Evolutionary conservation across 1,140 invertebrate genomes (phyloP).

Genomic region (Thaumetopoea pityocampa): DNA sequence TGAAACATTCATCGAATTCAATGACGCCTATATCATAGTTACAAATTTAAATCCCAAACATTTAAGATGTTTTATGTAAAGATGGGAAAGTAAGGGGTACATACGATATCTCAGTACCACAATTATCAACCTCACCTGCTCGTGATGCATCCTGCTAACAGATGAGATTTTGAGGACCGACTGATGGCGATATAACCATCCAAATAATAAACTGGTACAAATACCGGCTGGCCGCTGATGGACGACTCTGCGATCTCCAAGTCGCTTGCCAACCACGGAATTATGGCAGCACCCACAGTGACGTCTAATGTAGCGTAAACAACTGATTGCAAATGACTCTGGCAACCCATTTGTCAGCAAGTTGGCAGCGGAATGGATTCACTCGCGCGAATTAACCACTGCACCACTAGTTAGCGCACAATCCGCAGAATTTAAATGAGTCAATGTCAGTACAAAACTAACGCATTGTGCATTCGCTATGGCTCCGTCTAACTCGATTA

Average conservation of each 20-base stretch:
- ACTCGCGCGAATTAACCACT: slow-evolving; percentile 15
- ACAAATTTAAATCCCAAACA: slow-evolving; percentile 22
- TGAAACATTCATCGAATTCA: slow-evolving; percentile 8
- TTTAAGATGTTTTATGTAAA: slow-evolving; percentile 28
- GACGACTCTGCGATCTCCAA: too few species aligned
- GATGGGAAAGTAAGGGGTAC: too few species aligned
- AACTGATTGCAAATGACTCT: slow-evolving; percentile 56
- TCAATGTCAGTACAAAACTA: slow-evolving; percentile 11
- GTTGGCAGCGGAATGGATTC: slow-evolving; percentile 39
- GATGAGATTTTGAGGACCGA: too few species aligned
- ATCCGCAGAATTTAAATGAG: not conserved
- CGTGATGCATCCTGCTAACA: too few species aligned
- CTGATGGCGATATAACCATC: too few species aligned
- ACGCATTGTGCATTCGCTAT: slow-evolving; percentile 66
- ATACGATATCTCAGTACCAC: too few species aligned
- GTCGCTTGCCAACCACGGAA: too few species aligned
- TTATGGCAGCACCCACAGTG: too few species aligned
- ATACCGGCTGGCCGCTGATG: too few species aligned
- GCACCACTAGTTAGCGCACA: slow-evolving; percentile 3
- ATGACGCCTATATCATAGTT: slow-evolving; percentile 6
- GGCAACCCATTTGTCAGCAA: slow-evolving; percentile 36
- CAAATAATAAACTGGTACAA: too few species aligned
- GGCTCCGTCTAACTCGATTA: slow-evolving; percentile 69
- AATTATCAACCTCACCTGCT: too few species aligned
- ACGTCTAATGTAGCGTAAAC: slow-evolving; percentile 40